Conservation (phyloP, 2,888 invertebrate species). For the Epistrophe eligans region DNA sequence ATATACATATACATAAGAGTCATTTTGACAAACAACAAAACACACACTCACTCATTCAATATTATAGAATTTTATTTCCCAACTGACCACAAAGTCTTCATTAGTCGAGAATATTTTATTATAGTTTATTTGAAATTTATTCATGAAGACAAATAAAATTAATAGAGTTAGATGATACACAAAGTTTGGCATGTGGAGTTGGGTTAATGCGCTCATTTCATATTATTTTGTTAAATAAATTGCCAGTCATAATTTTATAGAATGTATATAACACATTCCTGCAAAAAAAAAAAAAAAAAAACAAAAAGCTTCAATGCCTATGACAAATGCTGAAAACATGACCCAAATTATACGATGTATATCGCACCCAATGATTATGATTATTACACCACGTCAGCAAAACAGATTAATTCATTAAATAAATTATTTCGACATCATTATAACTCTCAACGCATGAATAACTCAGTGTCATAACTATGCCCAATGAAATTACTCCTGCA, state of each 20-base stretch:
- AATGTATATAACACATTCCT: not conserved
- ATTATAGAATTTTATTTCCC: not conserved
- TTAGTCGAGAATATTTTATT: constrained; percentile 16
- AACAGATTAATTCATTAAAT: constrained; percentile 72
- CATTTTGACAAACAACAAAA: not conserved
- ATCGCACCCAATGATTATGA: constrained; percentile 58
- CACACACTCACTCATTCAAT: not conserved
- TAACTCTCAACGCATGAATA: constrained; percentile 61
- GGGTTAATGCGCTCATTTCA: not conserved
- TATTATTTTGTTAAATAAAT: constrained; percentile 20
- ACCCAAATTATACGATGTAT: constrained; percentile 41
- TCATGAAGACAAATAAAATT: constrained; percentile 26
- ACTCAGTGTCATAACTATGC: constrained; percentile 66
- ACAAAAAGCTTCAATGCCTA: not conserved
- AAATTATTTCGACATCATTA: constrained; percentile 73
- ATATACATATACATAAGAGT: not conserved
- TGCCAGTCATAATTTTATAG: constrained; percentile 27
- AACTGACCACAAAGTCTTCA: constrained; percentile 19
- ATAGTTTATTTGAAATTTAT: constrained; percentile 31
- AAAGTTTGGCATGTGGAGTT: not conserved
- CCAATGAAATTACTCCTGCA: constrained; percentile 51
- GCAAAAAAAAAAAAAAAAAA: not conserved
- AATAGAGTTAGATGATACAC: constrained; percentile 2
- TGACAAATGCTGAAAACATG: constrained; percentile 41
- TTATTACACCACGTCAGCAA: constrained; percentile 59